phyloP scores from a whole-genome alignment of 2,113 vertebrate species.

The Gymnobelideus leadbeateri region DNA sequence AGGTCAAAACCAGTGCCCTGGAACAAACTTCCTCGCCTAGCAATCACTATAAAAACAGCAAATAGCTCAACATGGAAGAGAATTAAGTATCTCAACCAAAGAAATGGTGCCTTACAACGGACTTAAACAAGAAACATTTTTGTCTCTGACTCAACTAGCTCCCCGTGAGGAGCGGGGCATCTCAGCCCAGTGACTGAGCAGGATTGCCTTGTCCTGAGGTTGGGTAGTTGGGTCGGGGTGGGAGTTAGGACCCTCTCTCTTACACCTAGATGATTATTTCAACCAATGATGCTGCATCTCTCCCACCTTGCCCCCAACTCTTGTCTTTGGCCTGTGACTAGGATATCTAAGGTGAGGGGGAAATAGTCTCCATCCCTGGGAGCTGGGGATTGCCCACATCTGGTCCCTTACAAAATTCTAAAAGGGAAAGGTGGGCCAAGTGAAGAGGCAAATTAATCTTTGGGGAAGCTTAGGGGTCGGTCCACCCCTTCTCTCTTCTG shows the following conservation, averaged over 20 bases:
- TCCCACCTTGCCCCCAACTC: conserved; percentile 48
- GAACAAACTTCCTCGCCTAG: conserved; percentile 19
- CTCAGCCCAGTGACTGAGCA: background rate
- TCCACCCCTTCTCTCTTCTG: background rate
- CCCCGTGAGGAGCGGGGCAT: background rate
- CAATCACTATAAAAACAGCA: conserved; percentile 48
- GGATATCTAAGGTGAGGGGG: background rate
- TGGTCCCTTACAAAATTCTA: conserved; percentile 28
- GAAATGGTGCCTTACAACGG: conserved; percentile 37
- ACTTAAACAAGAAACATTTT: background rate
- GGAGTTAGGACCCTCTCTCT: background rate
- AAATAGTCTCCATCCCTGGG: background rate
- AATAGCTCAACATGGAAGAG: conserved; percentile 46
- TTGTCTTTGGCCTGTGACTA: background rate
- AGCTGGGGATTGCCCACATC: background rate
- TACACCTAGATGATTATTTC: no score
- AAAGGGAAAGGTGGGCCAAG: conserved; percentile 17
- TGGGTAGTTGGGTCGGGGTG: rapidly evolving
- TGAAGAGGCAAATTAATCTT: conserved; percentile 2
- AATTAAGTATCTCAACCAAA: conserved; percentile 50
- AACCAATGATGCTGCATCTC: conserved; percentile 20
- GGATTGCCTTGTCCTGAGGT: background rate
- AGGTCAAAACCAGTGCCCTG: background rate
- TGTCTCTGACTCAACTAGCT: background rate
- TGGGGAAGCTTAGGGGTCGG: background rate